These are phyloP conservation scores for Orthosia gothica DNA, from an alignment of 2,888 invertebrate genomes.

Conservation along the genomic window DNA sequence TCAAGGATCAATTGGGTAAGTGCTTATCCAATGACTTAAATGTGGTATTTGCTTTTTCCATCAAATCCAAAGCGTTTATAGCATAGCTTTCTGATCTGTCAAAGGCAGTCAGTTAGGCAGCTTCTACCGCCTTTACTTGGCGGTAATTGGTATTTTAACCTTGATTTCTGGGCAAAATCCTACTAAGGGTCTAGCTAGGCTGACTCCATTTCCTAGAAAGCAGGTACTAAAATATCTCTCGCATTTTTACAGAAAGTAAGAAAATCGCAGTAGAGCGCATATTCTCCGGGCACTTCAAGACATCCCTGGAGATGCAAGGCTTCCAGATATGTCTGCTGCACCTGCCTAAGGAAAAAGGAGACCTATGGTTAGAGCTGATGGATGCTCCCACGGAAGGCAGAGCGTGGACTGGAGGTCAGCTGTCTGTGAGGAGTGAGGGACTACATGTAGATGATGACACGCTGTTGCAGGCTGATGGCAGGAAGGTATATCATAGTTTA, in stretches of 20 bases:
- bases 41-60: neutral
- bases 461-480: constrained; percentile 73
- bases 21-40: neutral
- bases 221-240: neutral
- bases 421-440: constrained; percentile 80
- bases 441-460: constrained; percentile 79
- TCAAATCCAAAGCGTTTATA: too few species aligned
- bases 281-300: constrained; percentile 92
- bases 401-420: constrained; percentile 90
- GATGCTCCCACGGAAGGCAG: constrained; percentile 92
- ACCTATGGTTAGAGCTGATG: constrained; percentile 90
- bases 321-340: constrained; percentile 94
- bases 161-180: neutral
- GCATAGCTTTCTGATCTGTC: neutral
- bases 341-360: constrained; percentile 84
- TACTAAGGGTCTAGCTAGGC: neutral
- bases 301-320: constrained; percentile 95
- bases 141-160: neutral
- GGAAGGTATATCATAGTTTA: constrained; percentile 73
- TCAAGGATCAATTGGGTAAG: constrained; percentile 92
- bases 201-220: neutral
- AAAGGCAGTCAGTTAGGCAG: neutral
- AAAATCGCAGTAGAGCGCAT: constrained; percentile 89
- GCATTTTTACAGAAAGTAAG: constrained; percentile 78
- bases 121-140: neutral